Percentiles rank a stretch among this genome's conserved stretches.
These are phyloP conservation scores for Cheilosia scutellata DNA, from an alignment of 2,888 invertebrate genomes.

Conservation along the genomic window DNA sequence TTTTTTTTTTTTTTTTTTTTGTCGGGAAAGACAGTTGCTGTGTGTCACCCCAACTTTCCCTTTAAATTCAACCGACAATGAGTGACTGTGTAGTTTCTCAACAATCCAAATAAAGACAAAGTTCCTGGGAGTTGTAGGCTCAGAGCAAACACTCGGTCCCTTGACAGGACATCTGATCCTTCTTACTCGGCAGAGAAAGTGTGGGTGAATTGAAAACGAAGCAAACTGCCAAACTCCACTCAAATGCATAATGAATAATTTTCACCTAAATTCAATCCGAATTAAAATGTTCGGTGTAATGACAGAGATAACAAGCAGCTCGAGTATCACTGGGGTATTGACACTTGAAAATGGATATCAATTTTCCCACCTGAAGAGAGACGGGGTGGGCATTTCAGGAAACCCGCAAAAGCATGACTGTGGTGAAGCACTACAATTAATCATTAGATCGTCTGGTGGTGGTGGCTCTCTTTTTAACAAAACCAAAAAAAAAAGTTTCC, in stretches of 20 bases:
- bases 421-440: slow-evolving; percentile 38
- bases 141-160: slow-evolving; percentile 56
- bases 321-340: slow-evolving; percentile 37
- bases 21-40: slow-evolving; percentile 16
- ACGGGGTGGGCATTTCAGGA: background rate
- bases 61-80: background rate
- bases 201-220: background rate
- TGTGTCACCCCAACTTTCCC: slow-evolving; percentile 38
- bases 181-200: background rate
- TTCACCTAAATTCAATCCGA: slow-evolving; percentile 41
- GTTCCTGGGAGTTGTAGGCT: slow-evolving; percentile 38
- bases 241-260: slow-evolving; percentile 56
- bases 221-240: background rate
- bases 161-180: slow-evolving; percentile 55
- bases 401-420: background rate
- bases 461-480: background rate
- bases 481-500: slow-evolving; percentile 42
- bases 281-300: slow-evolving; percentile 51
- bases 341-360: slow-evolving; percentile 43
- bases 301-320: slow-evolving; percentile 42
- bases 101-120: slow-evolving; percentile 53
- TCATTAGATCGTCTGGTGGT: slow-evolving; percentile 26
- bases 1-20: background rate
- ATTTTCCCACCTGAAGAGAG: slow-evolving; percentile 20
- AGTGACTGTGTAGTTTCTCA: slow-evolving; percentile 11